phyloP scores from a whole-genome alignment of 2,113 vertebrate genomes.

The Myrmecobius fasciatus region DNA sequence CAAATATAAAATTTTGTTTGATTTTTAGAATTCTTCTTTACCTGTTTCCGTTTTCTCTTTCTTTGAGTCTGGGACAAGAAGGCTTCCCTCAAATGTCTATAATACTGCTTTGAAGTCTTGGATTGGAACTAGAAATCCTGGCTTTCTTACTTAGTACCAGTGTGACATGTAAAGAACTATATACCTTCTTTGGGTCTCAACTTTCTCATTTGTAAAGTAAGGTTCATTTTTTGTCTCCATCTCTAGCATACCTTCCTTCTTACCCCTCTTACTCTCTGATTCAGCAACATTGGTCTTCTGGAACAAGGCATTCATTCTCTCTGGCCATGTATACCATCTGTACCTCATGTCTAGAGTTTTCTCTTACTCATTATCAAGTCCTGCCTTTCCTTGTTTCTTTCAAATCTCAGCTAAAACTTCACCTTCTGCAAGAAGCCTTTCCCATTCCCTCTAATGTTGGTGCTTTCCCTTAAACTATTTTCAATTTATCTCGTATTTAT shows the following conservation, averaged over 20 bases:
- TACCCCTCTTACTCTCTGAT: not conserved
- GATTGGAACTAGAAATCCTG: not conserved
- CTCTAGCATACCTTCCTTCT: too few species aligned
- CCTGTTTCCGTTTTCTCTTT: not conserved
- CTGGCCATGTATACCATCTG: not conserved
- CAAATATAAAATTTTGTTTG: not conserved
- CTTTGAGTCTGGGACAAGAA: not conserved
- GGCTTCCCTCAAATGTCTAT: not conserved
- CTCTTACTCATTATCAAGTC: not conserved
- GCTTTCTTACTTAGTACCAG: not conserved
- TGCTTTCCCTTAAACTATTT: not conserved
- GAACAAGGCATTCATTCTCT: not conserved
- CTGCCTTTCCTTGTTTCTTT: not conserved
- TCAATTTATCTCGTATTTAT: not conserved
- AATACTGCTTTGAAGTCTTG: not conserved
- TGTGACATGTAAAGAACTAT: not conserved
- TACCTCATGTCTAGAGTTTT: not conserved
- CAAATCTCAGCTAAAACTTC: not conserved
- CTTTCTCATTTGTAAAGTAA: not conserved
- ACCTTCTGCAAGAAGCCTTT: not conserved
- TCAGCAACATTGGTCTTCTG: not conserved
- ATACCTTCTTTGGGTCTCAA: not conserved
- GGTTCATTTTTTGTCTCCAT: too few species aligned
- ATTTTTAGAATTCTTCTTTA: not conserved
- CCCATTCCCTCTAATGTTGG: not conserved